Evolutionary conservation across 2,113 vertebrate species (phyloP).

Genomic region (Cavia aperea): DNA sequence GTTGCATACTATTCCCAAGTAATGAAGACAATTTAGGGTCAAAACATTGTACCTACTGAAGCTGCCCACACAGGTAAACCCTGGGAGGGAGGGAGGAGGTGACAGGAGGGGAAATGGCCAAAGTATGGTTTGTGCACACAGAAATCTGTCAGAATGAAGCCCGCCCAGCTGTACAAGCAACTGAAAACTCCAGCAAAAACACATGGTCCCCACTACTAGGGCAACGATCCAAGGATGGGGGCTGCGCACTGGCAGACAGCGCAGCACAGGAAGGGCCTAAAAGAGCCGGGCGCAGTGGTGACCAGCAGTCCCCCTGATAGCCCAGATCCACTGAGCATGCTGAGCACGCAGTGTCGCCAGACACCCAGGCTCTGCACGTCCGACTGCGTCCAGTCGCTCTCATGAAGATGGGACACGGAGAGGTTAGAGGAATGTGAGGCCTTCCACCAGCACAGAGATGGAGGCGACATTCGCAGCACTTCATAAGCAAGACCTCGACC

Average conservation of each 20-base stretch:
- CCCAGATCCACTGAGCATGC: no score
- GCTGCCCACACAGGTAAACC: neutral
- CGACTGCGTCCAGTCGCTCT: rapidly evolving
- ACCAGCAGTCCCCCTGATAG: no score
- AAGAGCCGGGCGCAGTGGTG: neutral
- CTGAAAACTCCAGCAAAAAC: neutral
- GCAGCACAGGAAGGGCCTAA: neutral
- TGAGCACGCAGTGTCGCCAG: no score
- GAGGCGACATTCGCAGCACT: neutral
- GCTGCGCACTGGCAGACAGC: neutral
- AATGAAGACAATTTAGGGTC: neutral
- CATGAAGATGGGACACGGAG: neutral
- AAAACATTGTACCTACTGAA: neutral
- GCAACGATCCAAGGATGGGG: neutral
- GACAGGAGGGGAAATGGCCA: neutral
- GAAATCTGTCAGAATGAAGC: neutral
- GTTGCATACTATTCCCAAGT: neutral
- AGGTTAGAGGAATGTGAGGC: neutral
- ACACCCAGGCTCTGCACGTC: no score
- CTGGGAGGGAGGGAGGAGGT: neutral
- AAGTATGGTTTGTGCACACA: neutral
- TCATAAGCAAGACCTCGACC: neutral
- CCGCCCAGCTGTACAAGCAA: neutral
- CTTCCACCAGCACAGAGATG: no score
- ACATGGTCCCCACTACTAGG: neutral